Evolutionary conservation across 2,797 vertebrate species (phyloP), one percentile per base, ranked within the genome.

Genomic region (Echeneis naucrates): DNA sequence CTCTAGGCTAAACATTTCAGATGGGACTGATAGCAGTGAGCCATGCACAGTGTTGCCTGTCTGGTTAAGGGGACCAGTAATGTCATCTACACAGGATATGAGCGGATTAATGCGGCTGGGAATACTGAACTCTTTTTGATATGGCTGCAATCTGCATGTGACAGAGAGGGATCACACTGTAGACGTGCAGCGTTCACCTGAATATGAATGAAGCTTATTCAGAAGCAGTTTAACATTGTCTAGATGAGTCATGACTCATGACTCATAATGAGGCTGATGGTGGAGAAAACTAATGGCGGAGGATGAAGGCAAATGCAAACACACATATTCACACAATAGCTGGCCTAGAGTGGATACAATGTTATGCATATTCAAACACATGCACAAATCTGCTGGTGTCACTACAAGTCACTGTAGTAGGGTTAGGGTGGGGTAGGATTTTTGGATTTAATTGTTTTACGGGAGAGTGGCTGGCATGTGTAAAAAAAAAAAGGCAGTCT

Each of bases 381-480:
- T 48, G 24, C 16, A 45, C 32, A 6, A 40, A 68, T 64, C 27
- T 56, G 19, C 50, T 19, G 51, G 35, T 61, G 58, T 68, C 70
- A 88, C 72, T 80, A 76, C 33, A 57, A 79, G 69, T 73, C 73
- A 55, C 80, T 86, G 87, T 67, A 9, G 72, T 53, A 53, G 71
- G 59, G 68, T 40, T n/a, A 40, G 71, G 77, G 70, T 75, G 59
- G 50, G 60, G 80, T 78, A 59, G 63, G 65, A 58, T 77, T 93
- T 93, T 77, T 85, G 66, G 82, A n/a, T 94, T 94, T 94, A 92
- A 93, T 95, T 93, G 89, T 92, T 91, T 93, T 87, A 89, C 88
- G 90, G 80, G 63, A 79, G 82, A 80, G 60, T 87, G 91, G 82
- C 80, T 68, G 78, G 73, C 67, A 71, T 68, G 62, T n/a, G n/a